Evolutionary conservation across 2,797 vertebrate genomes (phyloP).

Genomic region (Propithecus perrieri): DNA sequence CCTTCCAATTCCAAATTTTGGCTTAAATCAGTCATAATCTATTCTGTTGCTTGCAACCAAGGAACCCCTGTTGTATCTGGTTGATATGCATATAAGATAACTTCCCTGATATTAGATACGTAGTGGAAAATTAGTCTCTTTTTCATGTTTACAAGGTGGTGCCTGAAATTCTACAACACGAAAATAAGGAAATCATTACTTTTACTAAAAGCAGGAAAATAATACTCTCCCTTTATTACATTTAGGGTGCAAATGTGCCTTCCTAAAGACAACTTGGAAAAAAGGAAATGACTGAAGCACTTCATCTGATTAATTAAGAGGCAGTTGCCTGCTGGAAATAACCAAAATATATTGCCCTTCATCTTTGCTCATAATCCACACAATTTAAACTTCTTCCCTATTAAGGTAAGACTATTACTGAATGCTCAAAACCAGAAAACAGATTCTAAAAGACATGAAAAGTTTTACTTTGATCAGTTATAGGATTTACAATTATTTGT

Average conservation of each 20-base stretch:
- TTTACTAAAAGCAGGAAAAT: conserved; percentile 10
- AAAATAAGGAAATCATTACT: neutral
- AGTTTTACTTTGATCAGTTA: conserved; percentile 43
- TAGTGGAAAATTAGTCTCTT: neutral
- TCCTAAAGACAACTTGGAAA: neutral
- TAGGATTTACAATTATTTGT: conserved; percentile 35
- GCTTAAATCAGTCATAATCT: neutral
- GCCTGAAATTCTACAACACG: neutral
- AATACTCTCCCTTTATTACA: neutral
- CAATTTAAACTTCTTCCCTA: conserved; percentile 12
- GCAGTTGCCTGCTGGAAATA: conserved; percentile 41
- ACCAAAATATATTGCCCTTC: neutral
- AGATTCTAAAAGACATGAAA: conserved; percentile 42
- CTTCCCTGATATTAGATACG: neutral
- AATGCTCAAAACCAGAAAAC: conserved; percentile 24
- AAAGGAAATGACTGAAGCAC: neutral
- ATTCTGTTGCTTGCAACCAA: neutral
- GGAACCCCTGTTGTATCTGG: neutral
- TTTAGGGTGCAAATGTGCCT: neutral
- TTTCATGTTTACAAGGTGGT: neutral
- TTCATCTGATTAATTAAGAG: neutral
- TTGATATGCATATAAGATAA: neutral
- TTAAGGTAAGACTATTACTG: conserved; percentile 33
- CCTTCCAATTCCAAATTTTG: neutral
- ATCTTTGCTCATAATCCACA: conserved; percentile 16